Evolutionary conservation across 2,888 invertebrate genomes (phyloP).

Genomic region (Chymomyza procnemis): DNA sequence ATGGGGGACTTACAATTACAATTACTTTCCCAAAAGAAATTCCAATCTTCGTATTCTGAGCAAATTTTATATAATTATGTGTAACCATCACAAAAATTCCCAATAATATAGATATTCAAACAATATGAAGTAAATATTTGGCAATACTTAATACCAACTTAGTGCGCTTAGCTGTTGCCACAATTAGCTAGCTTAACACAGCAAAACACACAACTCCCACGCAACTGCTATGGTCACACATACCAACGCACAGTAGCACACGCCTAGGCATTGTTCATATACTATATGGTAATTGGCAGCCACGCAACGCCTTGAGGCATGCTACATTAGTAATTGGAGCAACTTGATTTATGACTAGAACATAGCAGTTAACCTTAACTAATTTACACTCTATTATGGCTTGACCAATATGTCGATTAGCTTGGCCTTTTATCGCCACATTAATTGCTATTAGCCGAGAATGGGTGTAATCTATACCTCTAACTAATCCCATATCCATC

Average conservation of each 20-base stretch:
- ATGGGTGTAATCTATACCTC: background rate
- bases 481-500: no score
- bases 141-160: constrained; percentile 41
- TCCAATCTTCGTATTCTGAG: no score
- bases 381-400: constrained; percentile 38
- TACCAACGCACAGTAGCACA: constrained; percentile 19
- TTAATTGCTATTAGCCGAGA: background rate
- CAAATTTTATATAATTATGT: no score
- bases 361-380: constrained; percentile 21
- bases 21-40: no score
- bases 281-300: constrained; percentile 30
- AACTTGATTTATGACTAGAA: constrained; percentile 28
- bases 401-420: constrained; percentile 39
- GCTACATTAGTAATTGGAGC: background rate
- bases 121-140: constrained; percentile 69
- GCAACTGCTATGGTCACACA: background rate
- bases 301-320: background rate
- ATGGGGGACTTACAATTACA: no score
- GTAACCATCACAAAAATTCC: background rate
- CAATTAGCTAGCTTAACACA: background rate
- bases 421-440: constrained; percentile 10
- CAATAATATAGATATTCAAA: no score
- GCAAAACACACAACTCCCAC: background rate
- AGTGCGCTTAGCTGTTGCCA: background rate
- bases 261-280: constrained; percentile 27